phyloP scores from a whole-genome alignment of 1,140 invertebrate species.

The Ganaspis sp. region DNA sequence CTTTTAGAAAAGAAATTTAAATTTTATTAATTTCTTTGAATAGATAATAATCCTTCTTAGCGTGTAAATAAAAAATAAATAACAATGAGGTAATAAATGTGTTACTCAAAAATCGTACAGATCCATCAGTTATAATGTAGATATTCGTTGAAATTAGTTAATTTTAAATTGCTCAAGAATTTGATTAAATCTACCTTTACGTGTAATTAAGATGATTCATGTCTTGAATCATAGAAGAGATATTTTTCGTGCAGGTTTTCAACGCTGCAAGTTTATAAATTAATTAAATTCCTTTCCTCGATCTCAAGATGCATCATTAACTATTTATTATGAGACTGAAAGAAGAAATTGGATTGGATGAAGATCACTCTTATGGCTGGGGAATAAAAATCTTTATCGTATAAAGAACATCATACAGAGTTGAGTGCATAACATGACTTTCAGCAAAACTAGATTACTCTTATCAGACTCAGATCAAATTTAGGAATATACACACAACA shows the following conservation, averaged over 20 bases:
- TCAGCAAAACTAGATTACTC: not conserved
- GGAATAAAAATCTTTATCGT: not conserved
- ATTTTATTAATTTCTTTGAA: too few species aligned
- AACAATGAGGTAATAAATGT: too few species aligned
- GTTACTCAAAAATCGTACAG: not conserved
- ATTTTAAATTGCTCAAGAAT: not conserved
- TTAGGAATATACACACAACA: not conserved
- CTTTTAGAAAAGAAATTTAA: too few species aligned
- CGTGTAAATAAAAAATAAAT: too few species aligned
- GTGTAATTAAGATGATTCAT: not conserved
- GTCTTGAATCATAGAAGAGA: not conserved
- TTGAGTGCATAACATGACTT: not conserved
- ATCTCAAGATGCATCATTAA: constrained; percentile 1
- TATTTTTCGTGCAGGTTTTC: constrained; percentile 22
- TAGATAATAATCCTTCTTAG: too few species aligned
- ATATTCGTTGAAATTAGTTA: not conserved
- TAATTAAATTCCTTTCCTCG: not conserved
- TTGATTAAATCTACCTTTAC: not conserved
- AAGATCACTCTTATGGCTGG: not conserved
- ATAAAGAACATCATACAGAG: not conserved
- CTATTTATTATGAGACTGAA: not conserved
- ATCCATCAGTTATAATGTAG: not conserved
- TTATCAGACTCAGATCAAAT: not conserved
- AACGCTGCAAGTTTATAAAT: constrained; percentile 16
- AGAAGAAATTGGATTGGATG: not conserved